A percentile compares a stretch with the other conserved stretches of the same genome.
These are phyloP conservation scores for Coenonympha glycerion DNA, from an alignment of 2,888 invertebrate genomes.

Conservation along the genomic window DNA sequence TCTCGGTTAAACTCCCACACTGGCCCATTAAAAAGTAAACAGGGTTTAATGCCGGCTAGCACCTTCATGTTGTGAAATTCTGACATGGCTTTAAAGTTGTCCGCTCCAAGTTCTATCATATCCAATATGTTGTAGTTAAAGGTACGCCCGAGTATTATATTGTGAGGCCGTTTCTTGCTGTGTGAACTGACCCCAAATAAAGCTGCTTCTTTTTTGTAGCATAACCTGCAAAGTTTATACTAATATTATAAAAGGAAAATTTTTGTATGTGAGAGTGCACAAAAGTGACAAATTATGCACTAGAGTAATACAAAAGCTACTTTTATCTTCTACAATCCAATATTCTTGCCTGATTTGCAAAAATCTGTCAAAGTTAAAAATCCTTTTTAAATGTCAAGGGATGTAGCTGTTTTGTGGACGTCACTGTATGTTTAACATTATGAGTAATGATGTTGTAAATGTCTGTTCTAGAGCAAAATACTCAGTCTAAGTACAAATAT, in stretches of 20 bases:
- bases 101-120: constrained; percentile 96
- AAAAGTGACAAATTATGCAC: too few relatives aligned
- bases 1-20: constrained; percentile 90
- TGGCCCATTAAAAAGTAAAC: constrained; percentile 93
- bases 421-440: too few relatives aligned
- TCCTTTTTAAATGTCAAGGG: too few relatives aligned
- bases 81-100: constrained; percentile 84
- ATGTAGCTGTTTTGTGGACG: too few relatives aligned
- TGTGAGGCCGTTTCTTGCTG: constrained; percentile 96
- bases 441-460: too few relatives aligned
- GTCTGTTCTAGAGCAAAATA: too few relatives aligned
- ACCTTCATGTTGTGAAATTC: constrained; percentile 88
- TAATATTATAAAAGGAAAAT: neutral
- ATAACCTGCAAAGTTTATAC: constrained; percentile 62
- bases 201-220: constrained; percentile 89
- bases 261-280: too few relatives aligned
- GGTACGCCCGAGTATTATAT: constrained; percentile 90
- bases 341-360: too few relatives aligned
- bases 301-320: too few relatives aligned
- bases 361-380: too few relatives aligned
- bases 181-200: constrained; percentile 94
- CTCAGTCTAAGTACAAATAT: too few relatives aligned
- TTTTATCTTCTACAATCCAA: too few relatives aligned
- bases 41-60: constrained; percentile 89
- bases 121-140: constrained; percentile 94